Base-by-base conservation (phyloP, 2,797 vertebrate genomes). In the Cyclopterus lumpus region DNA sequence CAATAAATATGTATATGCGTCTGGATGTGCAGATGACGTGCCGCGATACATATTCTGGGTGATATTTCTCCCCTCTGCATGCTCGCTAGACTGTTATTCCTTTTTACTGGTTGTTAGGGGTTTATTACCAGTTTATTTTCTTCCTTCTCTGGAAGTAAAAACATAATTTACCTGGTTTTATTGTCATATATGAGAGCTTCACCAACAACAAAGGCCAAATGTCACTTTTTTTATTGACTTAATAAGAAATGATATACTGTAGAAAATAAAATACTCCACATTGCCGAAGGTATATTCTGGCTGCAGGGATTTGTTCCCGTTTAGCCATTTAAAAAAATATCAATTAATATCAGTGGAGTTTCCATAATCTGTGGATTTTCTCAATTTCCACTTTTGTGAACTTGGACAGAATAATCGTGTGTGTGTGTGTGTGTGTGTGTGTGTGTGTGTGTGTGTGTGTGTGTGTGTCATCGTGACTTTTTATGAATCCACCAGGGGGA, bases 1-100 rank as follows among this genome's bases (percentile, higher is more conserved):
- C 67, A 78, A 78, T 84, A 82, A 84, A 86, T 86, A 79, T 83
- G 71, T 44, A 75, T 67, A 53, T 66, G 24, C 11, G 69, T 9
- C 6, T 32, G 32, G 32, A n/a, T 10, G 69, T 26, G 71, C 72
- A 72, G 69, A 75, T 67, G 34, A 32, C 22, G 26, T n/a, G 10
- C n/a, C 14, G 46, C n/a, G n/a, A n/a, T n/a, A 68, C 49, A 12
- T 30, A 16, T 24, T 57, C 34, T 28, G 11, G 1, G 61, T 36
- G 54, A 68, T 66, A 71, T 69, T 69, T 57, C 58, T 38, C 28
- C 55, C 71, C 62, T 34, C 57, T 59, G 26, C 58, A 1, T 60
- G 58, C 57, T 65, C 32, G 14, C 34, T 15, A 40, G 15, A 26
- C 40, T 38, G 46, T 9, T 32, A 6, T n/a, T 4, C 32, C 18